These are phyloP conservation scores for Sphaeramia orbicularis DNA, from an alignment of 2,797 vertebrate genomes.

Conservation along the genomic window DNA sequence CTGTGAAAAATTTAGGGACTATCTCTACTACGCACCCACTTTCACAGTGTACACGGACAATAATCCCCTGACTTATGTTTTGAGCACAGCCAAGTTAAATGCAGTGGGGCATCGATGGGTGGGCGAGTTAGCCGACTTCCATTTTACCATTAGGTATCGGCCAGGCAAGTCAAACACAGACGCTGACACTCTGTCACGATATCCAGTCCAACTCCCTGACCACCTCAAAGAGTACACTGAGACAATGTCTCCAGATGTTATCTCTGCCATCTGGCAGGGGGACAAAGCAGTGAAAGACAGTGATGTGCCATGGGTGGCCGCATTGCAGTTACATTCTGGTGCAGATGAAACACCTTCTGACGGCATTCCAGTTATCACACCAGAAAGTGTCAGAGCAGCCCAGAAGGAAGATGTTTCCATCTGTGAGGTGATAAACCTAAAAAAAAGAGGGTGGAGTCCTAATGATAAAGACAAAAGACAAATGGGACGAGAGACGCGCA, in stretches of 20 bases:
- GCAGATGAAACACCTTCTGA: background rate
- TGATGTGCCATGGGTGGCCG: background rate
- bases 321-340: background rate
- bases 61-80: background rate
- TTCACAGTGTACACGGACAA: no score
- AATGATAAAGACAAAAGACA: no score
- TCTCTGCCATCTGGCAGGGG: conserved; percentile 14
- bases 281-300: background rate
- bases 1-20: conserved; percentile 33
- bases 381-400: background rate
- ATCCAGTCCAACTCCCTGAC: background rate
- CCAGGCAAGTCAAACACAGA: conserved; percentile 1
- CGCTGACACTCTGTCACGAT: background rate
- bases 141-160: background rate
- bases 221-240: conserved; percentile 1
- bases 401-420: background rate
- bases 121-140: background rate
- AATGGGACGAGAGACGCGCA: no score
- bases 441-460: no score
- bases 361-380: background rate
- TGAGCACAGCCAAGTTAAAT: conserved; percentile 8
- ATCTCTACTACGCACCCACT: conserved; percentile 5
- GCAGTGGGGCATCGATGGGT: background rate
- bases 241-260: background rate
- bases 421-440: background rate